Conservation (phyloP, 2,888 invertebrate species). For the Notodonta ziczac region DNA sequence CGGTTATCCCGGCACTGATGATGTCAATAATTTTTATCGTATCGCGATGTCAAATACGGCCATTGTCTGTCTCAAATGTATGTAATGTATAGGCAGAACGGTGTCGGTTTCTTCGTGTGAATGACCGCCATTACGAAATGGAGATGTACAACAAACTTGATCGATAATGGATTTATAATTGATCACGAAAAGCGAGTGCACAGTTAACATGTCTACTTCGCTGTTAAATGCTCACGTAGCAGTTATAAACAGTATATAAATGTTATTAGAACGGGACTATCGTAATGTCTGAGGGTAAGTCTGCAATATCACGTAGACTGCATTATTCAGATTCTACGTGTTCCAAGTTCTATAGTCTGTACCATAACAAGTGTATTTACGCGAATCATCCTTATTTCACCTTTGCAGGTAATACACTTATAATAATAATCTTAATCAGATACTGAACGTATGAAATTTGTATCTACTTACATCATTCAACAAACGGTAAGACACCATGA, state of each 20-base stretch:
- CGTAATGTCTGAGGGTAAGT: constrained; percentile 24
- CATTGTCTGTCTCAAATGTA: no score
- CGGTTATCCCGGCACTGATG: no score
- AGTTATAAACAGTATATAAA: constrained; percentile 31
- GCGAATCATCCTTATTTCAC: constrained; percentile 22
- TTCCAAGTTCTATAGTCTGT: constrained; percentile 37
- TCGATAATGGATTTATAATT: neutral
- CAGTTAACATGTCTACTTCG: neutral
- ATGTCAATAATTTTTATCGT: no score
- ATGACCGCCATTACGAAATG: no score
- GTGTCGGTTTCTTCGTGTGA: no score
- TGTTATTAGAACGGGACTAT: constrained; percentile 38
- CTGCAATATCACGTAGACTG: constrained; percentile 36
- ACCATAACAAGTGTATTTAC: constrained; percentile 40
- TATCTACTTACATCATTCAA: no score
- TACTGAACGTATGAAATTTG: no score
- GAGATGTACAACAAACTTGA: no score
- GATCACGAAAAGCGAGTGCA: neutral
- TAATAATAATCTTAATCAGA: no score
- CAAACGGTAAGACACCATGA: no score
- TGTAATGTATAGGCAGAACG: no score
- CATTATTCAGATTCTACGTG: constrained; percentile 41
- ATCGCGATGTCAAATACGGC: no score
- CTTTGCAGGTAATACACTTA: constrained; percentile 11
- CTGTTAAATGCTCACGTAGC: constrained; percentile 25